Base-by-base conservation (phyloP, 2,888 invertebrate species). In the Trichacis sp. region DNA sequence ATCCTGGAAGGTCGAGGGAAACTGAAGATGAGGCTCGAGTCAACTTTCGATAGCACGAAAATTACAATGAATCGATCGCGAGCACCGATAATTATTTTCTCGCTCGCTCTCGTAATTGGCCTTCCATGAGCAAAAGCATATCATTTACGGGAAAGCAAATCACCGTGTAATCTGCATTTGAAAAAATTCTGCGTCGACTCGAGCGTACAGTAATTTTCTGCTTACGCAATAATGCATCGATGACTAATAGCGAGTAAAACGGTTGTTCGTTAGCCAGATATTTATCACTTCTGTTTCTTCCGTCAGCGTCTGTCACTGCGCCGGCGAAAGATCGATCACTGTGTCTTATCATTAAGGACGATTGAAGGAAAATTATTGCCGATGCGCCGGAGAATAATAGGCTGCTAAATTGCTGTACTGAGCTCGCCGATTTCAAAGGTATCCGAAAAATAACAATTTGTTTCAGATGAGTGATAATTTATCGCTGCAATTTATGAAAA, bases 31-130 rank as follows among this genome's bases (percentile, higher is more conserved):
- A 50, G 50, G 43, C 51, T 20, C 24, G 24, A 54, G 61, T 58
- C 38, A 40, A 45, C 55, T 61, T 53, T 61, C 57, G 61, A 54
- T 48, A 40, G 45, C 29, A 43, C 54, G 60, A 55, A 69, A 63
- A 66, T 69, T 51, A 59, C 57, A 63, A 69, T 64, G 61, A 58
- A 66, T 64, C 51, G 49, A 57, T 36, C 36, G 33, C 42, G 6
- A 17, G 4, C 30, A 29, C 51, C 57, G 49, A 61, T 61, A 69
- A 69, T 69, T 58, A 64, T 53, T 19, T 11, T 47, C 53, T 58
- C 51, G 55, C 30, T 38, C 30, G 42, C 30, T 58, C 57, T 17
- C 55, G 46, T 63, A 59, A 67, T 67, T 53, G 63, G 49, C 57
- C 45, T 38, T 30, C 15, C 51, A 50, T 47, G 47, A 51, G 42